Evolutionary conservation across 2,113 vertebrate genomes (phyloP), one percentile per base, ranked within the genome.

Genomic region (Bufo gargarizans): DNA sequence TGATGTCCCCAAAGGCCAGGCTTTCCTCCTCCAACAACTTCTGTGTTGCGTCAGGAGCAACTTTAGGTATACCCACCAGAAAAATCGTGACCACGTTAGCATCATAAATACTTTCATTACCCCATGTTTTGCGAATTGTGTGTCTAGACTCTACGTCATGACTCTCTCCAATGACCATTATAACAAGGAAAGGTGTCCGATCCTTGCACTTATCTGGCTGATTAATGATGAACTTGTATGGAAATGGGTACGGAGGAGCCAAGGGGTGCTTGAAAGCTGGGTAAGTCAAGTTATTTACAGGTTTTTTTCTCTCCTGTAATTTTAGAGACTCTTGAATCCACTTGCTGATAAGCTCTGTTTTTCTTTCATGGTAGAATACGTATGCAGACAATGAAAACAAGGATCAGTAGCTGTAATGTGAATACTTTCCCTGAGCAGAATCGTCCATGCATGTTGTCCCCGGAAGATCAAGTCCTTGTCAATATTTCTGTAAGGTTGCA

Each of bases 181-280:
- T 20, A 20, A 76, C 72, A 50, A 76, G 72, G 90, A 96, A 96
- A 0, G 96, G 96, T 0, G 81, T 1, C 10, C 53, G 12, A 0
- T 3, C 19, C 17, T 72, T 84, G 88, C 94, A 96, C 20, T 93
- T 93, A 0, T 92, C 86, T 1, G 90, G 74, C 56, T 94, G 90
- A 69, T 95, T 93, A 19, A 95, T 85, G 8, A 94, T 88, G 50
- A 94, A 97, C 0, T 90, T 92, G 90, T 96, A 95, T 0, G 93
- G 93, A 20, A 80, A 2, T 0, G 94, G 91, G 81, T 95, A 91
- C 0, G 92, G 92, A 0, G 85, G 58, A 1, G 92, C 89, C 77
- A 93, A 78, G 0, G 90, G 59, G 59, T 61, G 59, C 59, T 10
- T 17, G 14, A 61, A 61, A 61, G 59, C 59, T 1, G 82, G 82